phyloP scores from a whole-genome alignment of 2,888 invertebrate genomes.

The Lepidocyrtinus sp. region DNA sequence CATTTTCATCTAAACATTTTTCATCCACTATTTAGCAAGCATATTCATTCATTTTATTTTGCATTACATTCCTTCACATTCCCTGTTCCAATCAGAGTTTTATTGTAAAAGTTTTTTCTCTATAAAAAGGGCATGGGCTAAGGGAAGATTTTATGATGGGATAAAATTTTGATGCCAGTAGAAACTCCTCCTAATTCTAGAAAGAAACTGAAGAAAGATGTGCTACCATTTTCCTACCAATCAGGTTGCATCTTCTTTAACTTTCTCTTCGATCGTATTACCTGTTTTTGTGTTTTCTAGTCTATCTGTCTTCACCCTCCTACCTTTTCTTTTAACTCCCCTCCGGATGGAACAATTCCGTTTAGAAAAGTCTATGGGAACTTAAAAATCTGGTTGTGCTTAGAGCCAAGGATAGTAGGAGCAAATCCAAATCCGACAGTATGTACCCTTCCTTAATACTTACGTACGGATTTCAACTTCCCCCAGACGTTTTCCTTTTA shows the following conservation, averaged over 20 bases:
- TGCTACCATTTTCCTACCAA: conserved; percentile 29
- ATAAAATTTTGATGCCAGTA: neutral
- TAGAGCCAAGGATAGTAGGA: too few species aligned
- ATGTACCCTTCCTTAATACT: too few species aligned
- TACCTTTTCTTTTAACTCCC: too few species aligned
- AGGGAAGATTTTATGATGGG: conserved; percentile 1
- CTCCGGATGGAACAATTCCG: too few species aligned
- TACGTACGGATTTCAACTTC: too few species aligned
- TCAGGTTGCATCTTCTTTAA: neutral
- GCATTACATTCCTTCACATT: neutral
- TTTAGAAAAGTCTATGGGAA: too few species aligned
- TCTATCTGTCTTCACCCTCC: too few species aligned
- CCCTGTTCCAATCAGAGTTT: neutral
- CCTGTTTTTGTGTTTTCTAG: too few species aligned
- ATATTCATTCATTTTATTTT: conserved; percentile 16
- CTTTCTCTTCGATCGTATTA: conserved; percentile 36
- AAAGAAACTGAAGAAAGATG: neutral
- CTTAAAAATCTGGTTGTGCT: too few species aligned
- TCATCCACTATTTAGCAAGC: neutral
- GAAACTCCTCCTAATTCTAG: conserved; percentile 30
- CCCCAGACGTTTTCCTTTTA: too few species aligned
- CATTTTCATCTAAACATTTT: neutral
- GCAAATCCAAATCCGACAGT: too few species aligned
- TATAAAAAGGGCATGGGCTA: neutral
- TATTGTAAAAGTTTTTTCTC: neutral